Conservation (phyloP, 2,113 vertebrate genomes). For the Desmodus rotundus region DNA sequence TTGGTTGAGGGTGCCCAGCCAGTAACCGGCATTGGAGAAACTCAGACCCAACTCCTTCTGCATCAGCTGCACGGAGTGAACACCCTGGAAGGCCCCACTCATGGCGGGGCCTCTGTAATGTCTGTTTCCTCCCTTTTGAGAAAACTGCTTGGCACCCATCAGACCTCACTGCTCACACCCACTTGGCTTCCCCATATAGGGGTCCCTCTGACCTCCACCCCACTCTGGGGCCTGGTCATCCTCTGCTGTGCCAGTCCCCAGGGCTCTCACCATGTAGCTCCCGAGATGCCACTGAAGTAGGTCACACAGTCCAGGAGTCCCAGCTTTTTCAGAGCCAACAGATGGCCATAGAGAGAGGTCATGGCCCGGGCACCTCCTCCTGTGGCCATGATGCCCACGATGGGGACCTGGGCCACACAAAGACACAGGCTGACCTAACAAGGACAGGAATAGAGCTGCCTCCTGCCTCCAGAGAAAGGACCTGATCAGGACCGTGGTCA, state of each 20-base stretch:
- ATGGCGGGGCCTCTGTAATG: background rate
- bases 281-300: constrained; percentile 88
- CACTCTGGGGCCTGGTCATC: background rate
- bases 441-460: background rate
- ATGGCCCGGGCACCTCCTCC: constrained; percentile 87
- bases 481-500: background rate
- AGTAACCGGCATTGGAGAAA: background rate
- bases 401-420: constrained; percentile 81
- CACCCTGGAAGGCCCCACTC: background rate
- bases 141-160: background rate
- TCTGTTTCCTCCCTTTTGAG: background rate
- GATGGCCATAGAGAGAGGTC: constrained; percentile 83
- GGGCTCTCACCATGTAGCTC: constrained; percentile 88
- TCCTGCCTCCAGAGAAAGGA: background rate
- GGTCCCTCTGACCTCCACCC: background rate
- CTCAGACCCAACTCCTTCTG: background rate
- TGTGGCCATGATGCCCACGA: constrained; percentile 84
- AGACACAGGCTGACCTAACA: background rate
- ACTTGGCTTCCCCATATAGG: background rate
- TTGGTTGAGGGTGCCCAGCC: background rate
- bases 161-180: background rate
- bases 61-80: background rate
- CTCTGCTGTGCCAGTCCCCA: background rate
- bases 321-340: constrained; percentile 84
- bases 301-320: constrained; percentile 85